These are phyloP conservation scores for Dysidea cf. avara DNA, from an alignment of 37 sponge, comb jelly and placozoan species.

Conservation along the genomic window DNA sequence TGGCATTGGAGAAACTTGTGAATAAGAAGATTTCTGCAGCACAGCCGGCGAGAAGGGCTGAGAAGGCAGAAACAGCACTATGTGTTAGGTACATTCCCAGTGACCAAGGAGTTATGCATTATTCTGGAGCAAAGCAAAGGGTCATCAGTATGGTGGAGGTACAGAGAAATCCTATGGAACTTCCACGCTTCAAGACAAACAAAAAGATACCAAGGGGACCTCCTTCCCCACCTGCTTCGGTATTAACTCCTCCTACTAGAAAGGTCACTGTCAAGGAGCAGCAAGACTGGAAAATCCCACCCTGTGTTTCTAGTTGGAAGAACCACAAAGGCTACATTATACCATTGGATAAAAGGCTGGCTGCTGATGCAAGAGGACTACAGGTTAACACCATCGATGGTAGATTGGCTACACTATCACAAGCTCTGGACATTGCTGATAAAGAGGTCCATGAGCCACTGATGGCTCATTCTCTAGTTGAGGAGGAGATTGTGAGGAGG, in stretches of 20 bases:
- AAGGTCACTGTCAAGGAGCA: constrained; percentile 98
- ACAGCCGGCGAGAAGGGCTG: constrained; percentile 84
- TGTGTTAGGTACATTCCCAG: constrained; percentile 97
- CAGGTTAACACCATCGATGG: constrained; percentile 97
- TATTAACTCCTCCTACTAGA: constrained; percentile 90
- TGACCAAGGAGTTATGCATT: constrained; percentile 84
- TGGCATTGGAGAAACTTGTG: constrained; percentile 92
- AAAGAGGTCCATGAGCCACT: constrained; percentile 73
- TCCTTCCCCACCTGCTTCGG: constrained; percentile 97
- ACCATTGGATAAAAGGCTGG: constrained; percentile 96
- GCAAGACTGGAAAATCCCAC: constrained; percentile 99
- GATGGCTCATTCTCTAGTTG: neutral
- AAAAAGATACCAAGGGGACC: constrained; percentile 96
- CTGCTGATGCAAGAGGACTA: constrained; percentile 95
- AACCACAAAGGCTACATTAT: constrained; percentile 97
- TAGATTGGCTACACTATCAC: constrained; percentile 98
- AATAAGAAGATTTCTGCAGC: constrained; percentile 94
- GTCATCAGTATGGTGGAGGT: constrained; percentile 97
- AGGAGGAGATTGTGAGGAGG: constrained; percentile 56
- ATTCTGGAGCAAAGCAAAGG: constrained; percentile 95
- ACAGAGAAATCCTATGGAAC: constrained; percentile 96
- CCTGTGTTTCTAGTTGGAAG: constrained; percentile 98
- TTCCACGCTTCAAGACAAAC: constrained; percentile 92
- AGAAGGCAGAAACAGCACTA: constrained; percentile 85
- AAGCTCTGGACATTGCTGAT: constrained; percentile 96